Base-by-base conservation (phyloP, 2,113 vertebrate species). In the Cyphomyrus discorhynchus region DNA sequence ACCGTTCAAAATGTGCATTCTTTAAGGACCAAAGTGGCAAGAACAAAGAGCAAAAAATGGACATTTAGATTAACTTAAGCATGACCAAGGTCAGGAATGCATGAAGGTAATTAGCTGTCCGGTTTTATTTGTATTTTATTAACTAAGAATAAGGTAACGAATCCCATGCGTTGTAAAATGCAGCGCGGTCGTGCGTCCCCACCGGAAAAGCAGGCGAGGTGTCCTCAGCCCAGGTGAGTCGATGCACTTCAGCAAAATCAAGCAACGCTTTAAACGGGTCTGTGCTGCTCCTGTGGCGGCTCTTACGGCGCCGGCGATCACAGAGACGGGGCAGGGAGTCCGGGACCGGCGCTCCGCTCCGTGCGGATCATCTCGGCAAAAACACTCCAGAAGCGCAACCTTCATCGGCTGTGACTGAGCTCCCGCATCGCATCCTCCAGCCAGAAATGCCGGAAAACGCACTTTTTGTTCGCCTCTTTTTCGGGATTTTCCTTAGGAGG, bases 1-100 rank as follows among this genome's bases (percentile, higher is more conserved):
- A 62, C 93, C 94, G 94, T 98, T 97, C 93, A 98, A 94, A 31
- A 98, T 96, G 93, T 96, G 97, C 98, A 98, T 98, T 91, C 92
- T 94, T 90, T 24, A 77, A 77, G 11, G 39, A 50, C 50, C 49
- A 66, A 50, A 35, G 27, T 83, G 62, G 49, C 19, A 89, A 46
- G 2, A 39, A 88, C 90, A 80, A 90, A 53, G 66, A 50, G 88
- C 6, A 88, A 58, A 21, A 85, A 45, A 84, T 31, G 6, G 27
- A 6, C 53, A 56, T 39, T 66, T 52, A 27, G 46, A 88, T 80
- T 35, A 56, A 50, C 15, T 39, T 89, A 80, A 56, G 42, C 31
- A 84, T n/a, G 46, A 50, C 52, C 42, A 39, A 74, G 49, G 66
- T 6, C 42, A 17, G 17, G 5, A 35, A 47, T 24, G 45, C 52